Evolutionary conservation across 2,888 invertebrate genomes (phyloP), one percentile per base, ranked within the genome.

Genomic region (Catotricha subobsoleta): DNA sequence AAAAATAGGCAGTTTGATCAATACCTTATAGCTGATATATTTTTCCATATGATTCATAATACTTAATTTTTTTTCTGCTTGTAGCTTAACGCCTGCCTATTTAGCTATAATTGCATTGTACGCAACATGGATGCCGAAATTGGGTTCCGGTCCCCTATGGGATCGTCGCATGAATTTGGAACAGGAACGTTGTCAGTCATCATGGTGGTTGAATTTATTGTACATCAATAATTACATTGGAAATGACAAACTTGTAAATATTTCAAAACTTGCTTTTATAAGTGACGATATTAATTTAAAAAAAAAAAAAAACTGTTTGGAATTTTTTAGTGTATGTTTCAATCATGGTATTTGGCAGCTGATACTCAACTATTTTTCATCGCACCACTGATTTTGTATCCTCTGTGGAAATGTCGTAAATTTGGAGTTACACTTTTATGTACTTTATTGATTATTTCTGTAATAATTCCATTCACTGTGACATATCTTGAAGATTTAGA

Each of bases 61-160:
- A n/a, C n/a, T n/a, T n/a, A n/a, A n/a, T n/a, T n/a, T n/a, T n/a
- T n/a, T n/a, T n/a, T n/a, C n/a, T n/a, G n/a, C n/a, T 61, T 64
- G 36, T 54, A 79, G 79, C 50, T 67, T 82, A 46, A 81, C 81
- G 10, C 82, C 82, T 37, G 74, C 79, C 1, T 83, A 83, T 51
- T 53, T 74, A 43, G 69, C 80, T 1, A 69, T 83, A 13, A 69
- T 84, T 52, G 68, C 74, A 16, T 72, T 82, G 50, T 80, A 80
- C 56, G 72, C 75, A 57, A 80, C 81, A 0, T 74, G 79, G 68
- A 63, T 81, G 39, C 67, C 72, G 3, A 71, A 73, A 53, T 58
- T 80, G 19, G 78, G 76, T 15, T 71, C 72, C 46, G 84, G 84
- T 1, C 84, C 83, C 0, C 60, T 82, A 36, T 84, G 83, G 84